Base-by-base conservation (phyloP, 2,888 invertebrate genomes). In the Latrodectus elegans region DNA sequence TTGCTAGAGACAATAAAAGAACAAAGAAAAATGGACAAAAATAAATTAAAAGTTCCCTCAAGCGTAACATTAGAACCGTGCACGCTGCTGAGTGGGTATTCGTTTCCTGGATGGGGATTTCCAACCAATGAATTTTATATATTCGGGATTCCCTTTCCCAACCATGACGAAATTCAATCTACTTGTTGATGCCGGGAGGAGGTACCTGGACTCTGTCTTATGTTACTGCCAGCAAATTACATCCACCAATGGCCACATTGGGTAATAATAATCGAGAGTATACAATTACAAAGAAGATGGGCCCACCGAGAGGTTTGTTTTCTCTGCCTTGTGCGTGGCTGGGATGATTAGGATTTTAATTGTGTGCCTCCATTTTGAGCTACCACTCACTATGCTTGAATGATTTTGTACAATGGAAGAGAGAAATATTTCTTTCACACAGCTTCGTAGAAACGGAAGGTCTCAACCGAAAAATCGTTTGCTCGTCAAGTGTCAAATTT, bases 101-200 rank as follows among this genome's bases (percentile, higher is more conserved):
- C 68, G 68, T 85, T 85, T 79, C 79, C 68, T 73, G 53, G 68
- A 84, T 60, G 73, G 60, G 60, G 65, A 74, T 73, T 22, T 70
- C 55, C 70, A 53, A 72, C 86, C 86, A 86, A 86, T 86, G 86
- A 86, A 86, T 86, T 76, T 81, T 76, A 86, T 86, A 76, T 71
- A 65, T 74, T 38, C 11, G 14, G 26, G 55, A 49, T 67, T 26
- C 68, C 65, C 65, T 22, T 49, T 26, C 12, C 22, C 22, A 53
- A 26, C 72, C 67, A 26, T 55, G 11, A 4, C 38, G 86, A 86
- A 81, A 86, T 81, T 76, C 26, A 81, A 86, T 86, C 71, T 74
- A 86, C 86, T 80, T 86, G 86, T 86, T 76, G 86, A 86, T 81
- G 72, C 53, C 77, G 79, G 74, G 65, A 75, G 86, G 86, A 76